Evolutionary conservation across 1,140 invertebrate genomes (phyloP).

Genomic region (Drosophila equinoxialis): DNA sequence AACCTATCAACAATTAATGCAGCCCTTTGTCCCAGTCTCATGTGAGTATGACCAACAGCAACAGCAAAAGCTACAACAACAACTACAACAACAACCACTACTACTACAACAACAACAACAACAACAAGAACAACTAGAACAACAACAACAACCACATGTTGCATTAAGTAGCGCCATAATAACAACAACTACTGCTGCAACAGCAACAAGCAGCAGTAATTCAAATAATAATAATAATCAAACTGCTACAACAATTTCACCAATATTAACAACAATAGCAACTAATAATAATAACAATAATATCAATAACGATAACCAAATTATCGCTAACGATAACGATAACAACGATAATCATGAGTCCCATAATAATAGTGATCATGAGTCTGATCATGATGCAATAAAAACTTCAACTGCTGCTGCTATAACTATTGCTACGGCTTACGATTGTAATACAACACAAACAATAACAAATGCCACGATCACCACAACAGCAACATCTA

Average conservation of each 20-base stretch:
- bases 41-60: slow-evolving; percentile 90
- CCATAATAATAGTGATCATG: slow-evolving; percentile 14
- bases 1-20: slow-evolving; percentile 97
- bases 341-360: not conserved
- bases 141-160: slow-evolving; percentile 43
- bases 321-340: slow-evolving; percentile 18
- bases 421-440: slow-evolving; percentile 40
- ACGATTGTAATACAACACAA: slow-evolving; percentile 75
- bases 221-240: slow-evolving; percentile 48
- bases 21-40: slow-evolving; percentile 96
- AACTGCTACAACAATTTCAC: slow-evolving; percentile 53
- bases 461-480: slow-evolving; percentile 55
- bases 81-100: slow-evolving; percentile 48
- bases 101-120: slow-evolving; percentile 62
- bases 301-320: not conserved
- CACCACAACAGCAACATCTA: slow-evolving; percentile 40
- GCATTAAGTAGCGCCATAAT: slow-evolving; percentile 54
- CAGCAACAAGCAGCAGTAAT: slow-evolving; percentile 38
- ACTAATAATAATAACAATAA: slow-evolving; percentile 21
- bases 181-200: slow-evolving; percentile 69
- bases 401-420: slow-evolving; percentile 21
- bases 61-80: slow-evolving; percentile 68
- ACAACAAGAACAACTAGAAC: slow-evolving; percentile 66
- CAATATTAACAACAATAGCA: slow-evolving; percentile 16
- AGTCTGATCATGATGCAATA: slow-evolving; percentile 15